phyloP scores from a whole-genome alignment of 2,113 vertebrate genomes.

The Boulengeromyrus knoepffleri region DNA sequence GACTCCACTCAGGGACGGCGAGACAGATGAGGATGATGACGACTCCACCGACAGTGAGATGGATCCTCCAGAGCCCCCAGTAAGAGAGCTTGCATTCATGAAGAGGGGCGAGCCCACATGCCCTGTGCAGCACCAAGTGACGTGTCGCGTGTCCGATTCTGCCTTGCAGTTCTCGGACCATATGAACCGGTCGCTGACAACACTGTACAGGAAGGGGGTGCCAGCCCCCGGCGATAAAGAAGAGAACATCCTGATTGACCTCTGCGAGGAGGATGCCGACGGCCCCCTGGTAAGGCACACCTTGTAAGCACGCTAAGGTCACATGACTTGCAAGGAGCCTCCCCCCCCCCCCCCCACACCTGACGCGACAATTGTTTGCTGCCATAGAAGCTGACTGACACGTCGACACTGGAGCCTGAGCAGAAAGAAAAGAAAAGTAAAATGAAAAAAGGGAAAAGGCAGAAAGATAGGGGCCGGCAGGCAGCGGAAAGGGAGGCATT shows the following conservation, averaged over 20 bases:
- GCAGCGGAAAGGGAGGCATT: constrained; percentile 55
- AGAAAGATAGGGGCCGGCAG: constrained; percentile 41
- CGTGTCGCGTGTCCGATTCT: constrained; percentile 14
- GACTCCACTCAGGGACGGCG: constrained; percentile 47
- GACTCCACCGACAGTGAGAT: constrained; percentile 65
- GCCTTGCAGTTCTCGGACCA: constrained; percentile 70
- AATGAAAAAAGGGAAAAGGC: constrained; percentile 54
- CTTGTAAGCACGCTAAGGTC: not conserved
- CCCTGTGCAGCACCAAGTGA: not conserved
- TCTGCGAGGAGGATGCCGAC: constrained; percentile 59
- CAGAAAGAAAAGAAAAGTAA: constrained; percentile 49
- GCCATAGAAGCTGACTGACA: constrained; percentile 33
- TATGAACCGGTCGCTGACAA: constrained; percentile 83
- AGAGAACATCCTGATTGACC: constrained; percentile 62
- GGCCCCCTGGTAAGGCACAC: constrained; percentile 34
- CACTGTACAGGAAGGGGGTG: constrained; percentile 76
- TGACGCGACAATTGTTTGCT: not conserved
- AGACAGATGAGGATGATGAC: constrained; percentile 62
- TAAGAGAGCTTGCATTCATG: constrained; percentile 34
- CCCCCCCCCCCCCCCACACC: not conserved
- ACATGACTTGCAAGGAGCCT: not conserved
- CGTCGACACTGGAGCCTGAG: constrained; percentile 60
- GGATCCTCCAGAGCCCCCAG: constrained; percentile 59
- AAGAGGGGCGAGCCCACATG: not conserved
- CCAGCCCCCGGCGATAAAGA: constrained; percentile 70